These are phyloP conservation scores for Drosophila tani DNA, from an alignment of 1,140 invertebrate genomes.

Conservation along the genomic window DNA sequence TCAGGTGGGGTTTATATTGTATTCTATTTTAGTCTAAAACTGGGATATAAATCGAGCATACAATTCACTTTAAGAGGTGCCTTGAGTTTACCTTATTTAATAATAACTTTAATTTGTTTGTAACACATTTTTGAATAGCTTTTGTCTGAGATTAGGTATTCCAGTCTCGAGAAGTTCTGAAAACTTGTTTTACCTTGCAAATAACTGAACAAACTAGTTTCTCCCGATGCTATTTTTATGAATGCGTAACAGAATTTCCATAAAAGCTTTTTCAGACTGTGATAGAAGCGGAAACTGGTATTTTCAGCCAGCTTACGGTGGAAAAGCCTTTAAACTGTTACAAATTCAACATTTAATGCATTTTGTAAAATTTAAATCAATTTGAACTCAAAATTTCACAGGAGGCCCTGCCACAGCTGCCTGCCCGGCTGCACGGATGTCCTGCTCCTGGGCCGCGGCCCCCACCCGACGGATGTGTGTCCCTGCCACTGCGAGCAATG, in stretches of 20 bases:
- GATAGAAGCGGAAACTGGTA: background rate
- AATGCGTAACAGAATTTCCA: conserved; percentile 10
- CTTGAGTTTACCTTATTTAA: too few species aligned
- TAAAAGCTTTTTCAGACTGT: background rate
- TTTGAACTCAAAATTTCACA: background rate
- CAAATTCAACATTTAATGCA: too few species aligned
- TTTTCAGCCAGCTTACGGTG: background rate
- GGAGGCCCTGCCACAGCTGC: conserved; percentile 7
- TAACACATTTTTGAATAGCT: conserved; percentile 2
- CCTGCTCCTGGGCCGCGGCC: conserved; percentile 53
- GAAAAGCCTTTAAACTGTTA: too few species aligned
- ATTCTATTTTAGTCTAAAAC: too few species aligned
- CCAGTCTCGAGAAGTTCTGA: conserved; percentile 1
- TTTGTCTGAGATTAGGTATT: background rate
- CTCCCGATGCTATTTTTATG: background rate
- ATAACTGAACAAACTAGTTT: conserved; percentile 13
- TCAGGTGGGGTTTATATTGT: background rate
- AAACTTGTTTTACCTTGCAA: conserved; percentile 2
- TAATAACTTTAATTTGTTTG: background rate
- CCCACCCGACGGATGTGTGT: conserved; percentile 29
- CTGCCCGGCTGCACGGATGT: conserved; percentile 63
- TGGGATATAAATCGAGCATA: too few species aligned
- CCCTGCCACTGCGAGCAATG: conserved; percentile 49
- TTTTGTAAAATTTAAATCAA: background rate
- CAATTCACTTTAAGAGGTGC: background rate